Percentiles rank a stretch among this genome's conserved stretches.
Conservation (phyloP, 2,888 invertebrate genomes). For the Boloria euphrosyne region DNA sequence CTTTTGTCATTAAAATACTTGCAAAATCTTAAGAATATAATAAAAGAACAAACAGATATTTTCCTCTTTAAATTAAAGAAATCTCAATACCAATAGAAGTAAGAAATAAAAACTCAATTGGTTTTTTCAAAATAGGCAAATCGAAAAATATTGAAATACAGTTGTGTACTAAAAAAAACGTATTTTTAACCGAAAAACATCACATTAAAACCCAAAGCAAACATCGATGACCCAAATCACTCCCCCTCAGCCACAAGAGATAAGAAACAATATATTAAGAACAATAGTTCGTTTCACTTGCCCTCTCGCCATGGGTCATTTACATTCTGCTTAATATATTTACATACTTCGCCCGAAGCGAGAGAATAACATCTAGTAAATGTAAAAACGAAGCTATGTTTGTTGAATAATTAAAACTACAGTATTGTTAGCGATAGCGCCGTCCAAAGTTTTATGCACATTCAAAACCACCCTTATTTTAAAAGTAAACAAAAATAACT, state of each 20-base stretch:
- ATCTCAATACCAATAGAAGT: no score
- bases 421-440: constrained; percentile 52
- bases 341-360: constrained; percentile 59
- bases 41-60: no score
- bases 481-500: constrained; percentile 1
- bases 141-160: not conserved
- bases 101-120: no score
- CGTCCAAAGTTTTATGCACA: constrained; percentile 46
- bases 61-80: no score
- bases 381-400: constrained; percentile 55
- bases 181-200: no score
- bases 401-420: constrained; percentile 61
- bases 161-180: not conserved
- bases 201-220: not conserved
- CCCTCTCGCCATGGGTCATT: constrained; percentile 51
- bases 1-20: no score
- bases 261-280: constrained; percentile 38
- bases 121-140: no score
- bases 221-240: constrained; percentile 9
- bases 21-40: no score
- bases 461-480: constrained; percentile 9
- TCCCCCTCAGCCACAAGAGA: constrained; percentile 25
- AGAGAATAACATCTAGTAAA: constrained; percentile 57
- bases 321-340: constrained; percentile 63
- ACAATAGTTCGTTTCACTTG: constrained; percentile 25